A percentile compares a stretch with the other conserved stretches of the same genome.
These are phyloP conservation scores for Lysandra bellargus DNA, from an alignment of 2,888 invertebrate genomes.

Conservation along the genomic window DNA sequence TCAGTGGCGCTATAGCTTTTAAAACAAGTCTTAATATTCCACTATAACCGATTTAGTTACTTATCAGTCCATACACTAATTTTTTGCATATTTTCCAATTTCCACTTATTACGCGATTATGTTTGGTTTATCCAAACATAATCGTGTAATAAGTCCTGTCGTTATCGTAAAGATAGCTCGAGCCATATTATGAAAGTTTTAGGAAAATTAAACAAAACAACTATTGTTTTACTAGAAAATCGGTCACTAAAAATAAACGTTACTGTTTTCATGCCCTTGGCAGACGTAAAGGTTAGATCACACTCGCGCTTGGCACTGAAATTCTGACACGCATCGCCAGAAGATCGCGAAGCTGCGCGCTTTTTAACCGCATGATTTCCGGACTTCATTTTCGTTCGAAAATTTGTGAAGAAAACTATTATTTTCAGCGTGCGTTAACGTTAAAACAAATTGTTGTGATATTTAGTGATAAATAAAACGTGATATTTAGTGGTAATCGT, in stretches of 20 bases:
- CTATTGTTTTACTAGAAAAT: slow-evolving; percentile 41
- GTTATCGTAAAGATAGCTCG: not conserved
- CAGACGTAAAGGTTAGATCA: slow-evolving; percentile 43
- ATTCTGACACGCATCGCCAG: slow-evolving; percentile 20
- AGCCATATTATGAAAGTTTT: not conserved
- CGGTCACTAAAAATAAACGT: slow-evolving; percentile 44
- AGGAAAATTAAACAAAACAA: slow-evolving; percentile 39
- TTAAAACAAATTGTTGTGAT: not conserved
- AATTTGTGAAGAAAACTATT: not conserved
- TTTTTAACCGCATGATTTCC: slow-evolving; percentile 2
- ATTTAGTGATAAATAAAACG: not conserved
- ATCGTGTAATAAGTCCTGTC: not conserved
- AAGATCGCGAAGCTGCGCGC: slow-evolving; percentile 19
- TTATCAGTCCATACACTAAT: no score
- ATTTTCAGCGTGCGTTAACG: not conserved
- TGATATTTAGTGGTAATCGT: not conserved
- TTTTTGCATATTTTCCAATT: no score
- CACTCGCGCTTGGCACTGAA: slow-evolving; percentile 40
- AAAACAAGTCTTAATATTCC: no score
- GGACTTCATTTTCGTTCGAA: not conserved
- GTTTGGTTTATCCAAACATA: no score
- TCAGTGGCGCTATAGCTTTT: no score
- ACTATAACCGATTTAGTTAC: no score
- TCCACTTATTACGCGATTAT: no score
- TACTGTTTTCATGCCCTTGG: slow-evolving; percentile 47